Evolutionary conservation across 2,113 vertebrate species (phyloP).

Genomic region (Psilopogon haemacephalus): DNA sequence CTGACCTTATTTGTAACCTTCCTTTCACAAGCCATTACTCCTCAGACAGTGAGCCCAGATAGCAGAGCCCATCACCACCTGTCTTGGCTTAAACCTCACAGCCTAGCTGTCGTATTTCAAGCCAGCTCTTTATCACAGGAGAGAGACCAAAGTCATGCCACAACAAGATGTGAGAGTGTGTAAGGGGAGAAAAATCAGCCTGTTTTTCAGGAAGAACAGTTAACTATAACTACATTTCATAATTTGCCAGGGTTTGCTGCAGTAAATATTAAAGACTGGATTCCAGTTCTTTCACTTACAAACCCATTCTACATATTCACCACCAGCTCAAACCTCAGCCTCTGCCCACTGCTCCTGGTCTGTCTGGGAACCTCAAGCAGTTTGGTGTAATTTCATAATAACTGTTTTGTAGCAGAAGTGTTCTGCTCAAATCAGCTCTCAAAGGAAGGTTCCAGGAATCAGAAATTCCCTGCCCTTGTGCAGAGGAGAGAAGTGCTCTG

Average conservation of each 20-base stretch:
- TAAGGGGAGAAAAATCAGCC: neutral
- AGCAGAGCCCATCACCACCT: constrained; percentile 44
- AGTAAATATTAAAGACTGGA: neutral
- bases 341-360: neutral
- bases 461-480: neutral
- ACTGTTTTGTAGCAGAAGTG: neutral
- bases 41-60: neutral
- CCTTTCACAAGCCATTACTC: constrained; percentile 46
- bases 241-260: neutral
- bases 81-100: neutral
- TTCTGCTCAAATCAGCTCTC: neutral
- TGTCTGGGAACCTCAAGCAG: neutral
- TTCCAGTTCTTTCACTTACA: neutral
- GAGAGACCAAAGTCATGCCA: neutral
- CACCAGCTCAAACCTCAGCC: neutral
- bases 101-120: neutral
- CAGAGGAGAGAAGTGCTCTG: neutral
- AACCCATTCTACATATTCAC: neutral
- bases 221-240: neutral
- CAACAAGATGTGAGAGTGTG: neutral
- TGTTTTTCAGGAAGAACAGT: neutral
- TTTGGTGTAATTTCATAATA: neutral
- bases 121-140: neutral
- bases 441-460: neutral
- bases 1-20: constrained; percentile 23